Evolutionary conservation across 2,797 vertebrate species (phyloP), one percentile per base, ranked within the genome.

Genomic region (Pempheris klunzingeri): DNA sequence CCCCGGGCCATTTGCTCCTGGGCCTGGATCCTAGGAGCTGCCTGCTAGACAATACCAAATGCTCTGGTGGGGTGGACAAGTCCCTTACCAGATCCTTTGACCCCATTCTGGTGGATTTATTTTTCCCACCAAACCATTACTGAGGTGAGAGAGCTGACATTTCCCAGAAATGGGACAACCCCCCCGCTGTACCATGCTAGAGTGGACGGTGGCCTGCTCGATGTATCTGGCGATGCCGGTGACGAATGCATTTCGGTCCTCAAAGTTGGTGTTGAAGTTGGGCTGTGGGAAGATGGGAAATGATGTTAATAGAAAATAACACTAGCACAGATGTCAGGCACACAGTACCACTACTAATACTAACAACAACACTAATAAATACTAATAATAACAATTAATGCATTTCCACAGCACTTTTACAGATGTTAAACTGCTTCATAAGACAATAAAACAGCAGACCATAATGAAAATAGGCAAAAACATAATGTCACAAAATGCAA

Each of bases 241-340:
- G 90, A 99, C 98, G 80, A 99, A 99, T 0, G 98, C 98, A 93
- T 99, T 99, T 71, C 98, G 94, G 91, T 99, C 98, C 91, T 99
- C 98, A 69, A 99, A 99, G 95, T 99, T 99, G 82, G 98, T 99
- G 94, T 99, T 98, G 94, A 99, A 99, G 89, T 99, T 99, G 20
- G 98, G 98, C 98, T 99, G 89, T 10, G 86, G 74, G 72, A 52
- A 70, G 34, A 78, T 0, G 20, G 28, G 59, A 65, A 30, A 63
- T 57, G 7, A 24, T 38, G 6, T 26, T 71, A 26, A 38, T 1
- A 8, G 34, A 36, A 39, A 46, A 24, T 6, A 4, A 46, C 24
- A 69, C 5, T 7, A 0, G 24, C 4, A 47, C 5, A 66, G 10
- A 36, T 39, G 30, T 49, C 18, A 43, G 11, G 18, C 34, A 57